Percentiles rank a stretch among this genome's conserved stretches.
Conservation (phyloP, 2,113 vertebrate genomes). For the Sapayoa aenigma region DNA sequence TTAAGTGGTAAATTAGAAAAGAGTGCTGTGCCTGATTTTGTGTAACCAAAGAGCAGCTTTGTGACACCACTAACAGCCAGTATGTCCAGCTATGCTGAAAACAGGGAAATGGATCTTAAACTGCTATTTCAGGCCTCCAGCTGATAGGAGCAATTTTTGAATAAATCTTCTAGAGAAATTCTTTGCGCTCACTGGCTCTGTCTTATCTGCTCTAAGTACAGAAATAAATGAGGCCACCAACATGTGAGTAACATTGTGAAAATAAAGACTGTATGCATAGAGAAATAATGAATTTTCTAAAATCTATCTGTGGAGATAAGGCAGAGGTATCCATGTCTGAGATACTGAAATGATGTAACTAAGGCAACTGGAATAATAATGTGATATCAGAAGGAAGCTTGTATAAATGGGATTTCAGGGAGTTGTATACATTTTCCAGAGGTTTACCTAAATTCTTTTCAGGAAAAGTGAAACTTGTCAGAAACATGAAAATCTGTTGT, state of each 20-base stretch:
- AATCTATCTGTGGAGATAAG: conserved; percentile 37
- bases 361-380: conserved; percentile 51
- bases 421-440: conserved; percentile 25
- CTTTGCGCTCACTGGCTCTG: background rate
- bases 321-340: conserved; percentile 17
- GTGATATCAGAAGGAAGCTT: conserved; percentile 24
- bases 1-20: background rate
- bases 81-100: background rate
- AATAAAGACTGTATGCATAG: background rate
- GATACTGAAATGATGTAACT: conserved; percentile 27
- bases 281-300: conserved; percentile 15
- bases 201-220: background rate
- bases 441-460: conserved; percentile 13
- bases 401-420: conserved; percentile 4
- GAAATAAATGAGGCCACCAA: conserved; percentile 12
- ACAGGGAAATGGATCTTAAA: background rate
- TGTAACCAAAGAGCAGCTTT: background rate
- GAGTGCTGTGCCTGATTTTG: background rate
- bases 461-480: conserved; percentile 2
- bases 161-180: background rate
- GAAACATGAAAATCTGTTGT: background rate
- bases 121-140: background rate
- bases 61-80: background rate
- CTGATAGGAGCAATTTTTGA: background rate
- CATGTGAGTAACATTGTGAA: background rate